These are phyloP conservation scores for Caenorhabditis panamensis DNA, from an alignment of 2,888 invertebrate species.

Conservation along the genomic window DNA sequence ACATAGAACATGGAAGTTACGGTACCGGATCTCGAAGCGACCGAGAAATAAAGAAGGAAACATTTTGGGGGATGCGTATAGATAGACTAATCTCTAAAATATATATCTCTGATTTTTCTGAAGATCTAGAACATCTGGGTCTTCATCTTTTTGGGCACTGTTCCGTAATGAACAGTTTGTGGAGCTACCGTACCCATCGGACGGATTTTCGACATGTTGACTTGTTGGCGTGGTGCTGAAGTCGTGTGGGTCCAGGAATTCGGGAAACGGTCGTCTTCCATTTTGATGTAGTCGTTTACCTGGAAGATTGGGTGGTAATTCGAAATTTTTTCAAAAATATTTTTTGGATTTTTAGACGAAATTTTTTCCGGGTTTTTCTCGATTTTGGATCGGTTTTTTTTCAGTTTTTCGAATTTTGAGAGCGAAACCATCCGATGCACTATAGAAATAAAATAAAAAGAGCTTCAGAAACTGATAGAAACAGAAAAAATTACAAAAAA, in stretches of 20 bases:
- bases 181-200: slow-evolving; percentile 17
- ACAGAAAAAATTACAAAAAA: not conserved
- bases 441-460: too few relatives aligned
- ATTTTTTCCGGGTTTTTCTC: too few relatives aligned
- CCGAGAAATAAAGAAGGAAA: slow-evolving; percentile 28
- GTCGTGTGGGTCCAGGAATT: slow-evolving; percentile 16
- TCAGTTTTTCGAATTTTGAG: too few relatives aligned
- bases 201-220: slow-evolving; percentile 28
- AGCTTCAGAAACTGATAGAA: slow-evolving; percentile 1
- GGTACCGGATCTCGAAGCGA: slow-evolving; percentile 40
- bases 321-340: not conserved
- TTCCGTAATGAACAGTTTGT: slow-evolving; percentile 15
- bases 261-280: slow-evolving; percentile 39
- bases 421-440: too few relatives aligned
- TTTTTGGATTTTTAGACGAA: too few relatives aligned
- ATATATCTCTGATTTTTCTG: not conserved
- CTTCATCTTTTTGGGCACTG: slow-evolving; percentile 27
- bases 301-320: slow-evolving; percentile 9
- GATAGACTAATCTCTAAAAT: not conserved
- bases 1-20: slow-evolving; percentile 10
- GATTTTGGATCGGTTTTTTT: too few relatives aligned
- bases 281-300: slow-evolving; percentile 46
- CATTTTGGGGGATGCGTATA: not conserved
- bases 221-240: slow-evolving; percentile 32
- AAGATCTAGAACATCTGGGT: slow-evolving; percentile 36